These are phyloP conservation scores for Astreopora myriophthalma DNA, from an alignment of 64 coral and sea anemone species.

Conservation along the genomic window DNA sequence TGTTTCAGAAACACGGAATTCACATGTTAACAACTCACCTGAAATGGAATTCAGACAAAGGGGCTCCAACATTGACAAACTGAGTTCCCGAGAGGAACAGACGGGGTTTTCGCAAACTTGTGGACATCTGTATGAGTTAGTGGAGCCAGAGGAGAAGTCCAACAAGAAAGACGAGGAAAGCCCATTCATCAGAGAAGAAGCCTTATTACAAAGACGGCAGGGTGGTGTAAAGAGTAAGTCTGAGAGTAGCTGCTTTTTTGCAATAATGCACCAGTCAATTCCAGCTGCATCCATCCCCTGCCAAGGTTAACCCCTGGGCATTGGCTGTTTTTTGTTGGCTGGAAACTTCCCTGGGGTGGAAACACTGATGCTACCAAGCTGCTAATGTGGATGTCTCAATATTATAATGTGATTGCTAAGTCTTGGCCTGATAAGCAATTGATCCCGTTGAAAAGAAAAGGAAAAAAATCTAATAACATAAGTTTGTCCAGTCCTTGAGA, in stretches of 20 bases:
- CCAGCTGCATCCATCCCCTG: too few relatives aligned
- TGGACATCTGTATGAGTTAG: neutral
- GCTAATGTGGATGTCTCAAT: too few relatives aligned
- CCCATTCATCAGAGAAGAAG: neutral
- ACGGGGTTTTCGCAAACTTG: neutral
- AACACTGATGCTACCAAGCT: too few relatives aligned
- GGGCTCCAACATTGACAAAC: neutral
- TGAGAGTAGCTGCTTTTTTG: too few relatives aligned
- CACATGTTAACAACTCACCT: neutral
- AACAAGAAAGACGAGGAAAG: neutral
- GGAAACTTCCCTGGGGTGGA: too few relatives aligned
- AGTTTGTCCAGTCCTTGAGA: too few relatives aligned
- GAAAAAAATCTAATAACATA: too few relatives aligned
- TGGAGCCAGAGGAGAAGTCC: neutral
- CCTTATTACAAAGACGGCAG: neutral
- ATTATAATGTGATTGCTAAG: too few relatives aligned
- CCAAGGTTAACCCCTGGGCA: too few relatives aligned
- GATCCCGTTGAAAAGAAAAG: too few relatives aligned
- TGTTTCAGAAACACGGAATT: neutral
- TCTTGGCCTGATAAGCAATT: neutral
- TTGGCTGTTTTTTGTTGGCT: too few relatives aligned
- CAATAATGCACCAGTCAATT: too few relatives aligned
- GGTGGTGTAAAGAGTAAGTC: constrained; percentile 20
- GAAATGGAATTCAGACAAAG: constrained; percentile 23
- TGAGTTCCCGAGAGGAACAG: neutral